phyloP scores from a whole-genome alignment of 1,140 invertebrate species.

The Drosophila rhopaloa region DNA sequence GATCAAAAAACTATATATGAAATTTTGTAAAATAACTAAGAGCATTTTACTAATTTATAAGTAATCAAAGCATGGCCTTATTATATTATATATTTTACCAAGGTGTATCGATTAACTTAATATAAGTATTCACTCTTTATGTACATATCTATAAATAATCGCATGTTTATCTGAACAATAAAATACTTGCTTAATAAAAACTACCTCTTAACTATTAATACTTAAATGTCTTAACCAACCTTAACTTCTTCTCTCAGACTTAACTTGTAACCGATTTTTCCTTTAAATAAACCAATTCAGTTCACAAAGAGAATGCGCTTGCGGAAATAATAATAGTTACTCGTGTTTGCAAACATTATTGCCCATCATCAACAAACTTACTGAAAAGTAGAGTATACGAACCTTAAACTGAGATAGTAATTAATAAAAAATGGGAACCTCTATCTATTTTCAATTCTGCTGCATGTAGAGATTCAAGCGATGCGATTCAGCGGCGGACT shows the following conservation, averaged over 20 bases:
- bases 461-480: slow-evolving; percentile 80
- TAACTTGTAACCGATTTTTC: background rate
- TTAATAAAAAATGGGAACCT: slow-evolving; percentile 48
- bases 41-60: slow-evolving; percentile 5
- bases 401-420: slow-evolving; percentile 3
- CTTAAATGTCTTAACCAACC: slow-evolving; percentile 12
- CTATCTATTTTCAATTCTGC: slow-evolving; percentile 63
- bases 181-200: slow-evolving; percentile 9
- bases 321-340: slow-evolving; percentile 9
- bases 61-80: slow-evolving; percentile 11
- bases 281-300: background rate
- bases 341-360: slow-evolving; percentile 8
- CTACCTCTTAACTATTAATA: slow-evolving; percentile 4
- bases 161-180: slow-evolving; percentile 42
- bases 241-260: slow-evolving; percentile 6
- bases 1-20: background rate
- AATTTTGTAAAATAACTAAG: background rate
- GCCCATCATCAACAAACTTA: slow-evolving; percentile 1
- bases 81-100: slow-evolving; percentile 2
- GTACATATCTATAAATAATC: slow-evolving; percentile 16
- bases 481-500: slow-evolving; percentile 74
- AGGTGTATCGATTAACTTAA: slow-evolving; percentile 5
- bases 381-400: slow-evolving; percentile 19
- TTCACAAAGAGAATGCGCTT: slow-evolving; percentile 11
- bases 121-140: slow-evolving; percentile 5